These are phyloP conservation scores for Chunga burmeisteri DNA, from an alignment of 2,113 vertebrate genomes.

Conservation along the genomic window DNA sequence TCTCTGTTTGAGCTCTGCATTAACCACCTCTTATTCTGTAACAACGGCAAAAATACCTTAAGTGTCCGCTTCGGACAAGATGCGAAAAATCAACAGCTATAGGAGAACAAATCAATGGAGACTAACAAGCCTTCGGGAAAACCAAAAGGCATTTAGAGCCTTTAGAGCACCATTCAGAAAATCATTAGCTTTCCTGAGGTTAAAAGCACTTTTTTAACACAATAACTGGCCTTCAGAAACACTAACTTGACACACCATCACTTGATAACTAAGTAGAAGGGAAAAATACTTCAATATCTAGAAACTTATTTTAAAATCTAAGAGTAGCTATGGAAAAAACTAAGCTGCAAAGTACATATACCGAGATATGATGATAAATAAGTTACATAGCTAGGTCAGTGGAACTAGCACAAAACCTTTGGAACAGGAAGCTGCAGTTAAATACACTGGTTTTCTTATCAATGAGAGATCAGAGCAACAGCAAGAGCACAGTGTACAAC, in stretches of 20 bases:
- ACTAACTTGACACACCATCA: background rate
- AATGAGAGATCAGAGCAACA: slow-evolving; percentile 39
- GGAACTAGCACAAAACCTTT: slow-evolving; percentile 25
- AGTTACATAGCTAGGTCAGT: background rate
- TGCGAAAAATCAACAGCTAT: background rate
- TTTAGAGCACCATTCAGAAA: slow-evolving; percentile 13
- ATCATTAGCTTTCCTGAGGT: slow-evolving; percentile 14
- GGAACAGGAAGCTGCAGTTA: slow-evolving; percentile 56
- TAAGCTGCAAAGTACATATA: background rate
- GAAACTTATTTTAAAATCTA: background rate
- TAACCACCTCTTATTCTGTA: background rate
- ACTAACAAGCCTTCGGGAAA: slow-evolving; percentile 20
- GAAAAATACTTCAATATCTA: background rate
- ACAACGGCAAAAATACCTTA: background rate
- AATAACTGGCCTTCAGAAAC: background rate
- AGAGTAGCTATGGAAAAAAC: background rate
- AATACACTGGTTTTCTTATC: slow-evolving; percentile 46
- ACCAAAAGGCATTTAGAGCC: slow-evolving; percentile 20
- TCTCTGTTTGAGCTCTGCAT: background rate
- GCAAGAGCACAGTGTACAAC: slow-evolving; percentile 34
- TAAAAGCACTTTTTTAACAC: background rate
- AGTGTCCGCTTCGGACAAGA: background rate
- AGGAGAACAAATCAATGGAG: slow-evolving; percentile 9
- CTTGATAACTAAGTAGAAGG: background rate
- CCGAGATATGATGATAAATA: background rate